Conservation (phyloP, 1,140 invertebrate genomes). For the Hirudo medicinalis region DNA sequence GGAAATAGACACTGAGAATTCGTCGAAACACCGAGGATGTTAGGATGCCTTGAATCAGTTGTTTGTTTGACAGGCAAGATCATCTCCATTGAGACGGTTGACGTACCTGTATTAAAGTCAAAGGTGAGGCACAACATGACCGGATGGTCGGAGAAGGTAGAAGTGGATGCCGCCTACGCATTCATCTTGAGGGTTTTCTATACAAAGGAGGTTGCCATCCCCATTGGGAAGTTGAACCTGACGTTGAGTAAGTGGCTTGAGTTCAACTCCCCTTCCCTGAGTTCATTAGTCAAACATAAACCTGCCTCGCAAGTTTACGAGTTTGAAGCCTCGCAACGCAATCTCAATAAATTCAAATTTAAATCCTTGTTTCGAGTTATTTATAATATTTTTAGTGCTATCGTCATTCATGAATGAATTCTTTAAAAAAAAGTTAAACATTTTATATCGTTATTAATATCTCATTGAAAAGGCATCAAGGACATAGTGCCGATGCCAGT, state of each 20-base stretch:
- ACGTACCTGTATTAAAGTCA: slow-evolving; percentile 8
- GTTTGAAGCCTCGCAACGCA: too few species aligned
- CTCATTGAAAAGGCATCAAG: slow-evolving; percentile 15
- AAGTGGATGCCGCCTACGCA: slow-evolving; percentile 16
- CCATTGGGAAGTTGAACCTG: slow-evolving; percentile 1
- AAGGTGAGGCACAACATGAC: slow-evolving; percentile 14
- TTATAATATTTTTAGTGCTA: too few species aligned
- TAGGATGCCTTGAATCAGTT: too few species aligned
- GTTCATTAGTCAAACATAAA: too few species aligned
- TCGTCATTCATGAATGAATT: too few species aligned
- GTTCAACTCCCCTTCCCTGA: too few species aligned
- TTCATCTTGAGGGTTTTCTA: slow-evolving; percentile 22
- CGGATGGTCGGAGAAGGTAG: slow-evolving; percentile 16
- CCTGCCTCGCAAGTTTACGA: too few species aligned
- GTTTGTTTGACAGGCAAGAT: slow-evolving; percentile 12
- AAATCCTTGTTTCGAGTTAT: too few species aligned
- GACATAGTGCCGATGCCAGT: slow-evolving; percentile 19
- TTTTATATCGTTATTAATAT: neutral
- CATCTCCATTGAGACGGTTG: slow-evolving; percentile 16
- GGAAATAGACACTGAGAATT: too few species aligned
- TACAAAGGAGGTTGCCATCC: slow-evolving; percentile 10
- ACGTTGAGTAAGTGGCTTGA: neutral
- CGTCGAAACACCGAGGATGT: too few species aligned
- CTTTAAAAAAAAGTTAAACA: neutral
- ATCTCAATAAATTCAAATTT: too few species aligned